Evolutionary conservation across 1,140 invertebrate species (phyloP).

Genomic region (Oryctes rhinoceros): DNA sequence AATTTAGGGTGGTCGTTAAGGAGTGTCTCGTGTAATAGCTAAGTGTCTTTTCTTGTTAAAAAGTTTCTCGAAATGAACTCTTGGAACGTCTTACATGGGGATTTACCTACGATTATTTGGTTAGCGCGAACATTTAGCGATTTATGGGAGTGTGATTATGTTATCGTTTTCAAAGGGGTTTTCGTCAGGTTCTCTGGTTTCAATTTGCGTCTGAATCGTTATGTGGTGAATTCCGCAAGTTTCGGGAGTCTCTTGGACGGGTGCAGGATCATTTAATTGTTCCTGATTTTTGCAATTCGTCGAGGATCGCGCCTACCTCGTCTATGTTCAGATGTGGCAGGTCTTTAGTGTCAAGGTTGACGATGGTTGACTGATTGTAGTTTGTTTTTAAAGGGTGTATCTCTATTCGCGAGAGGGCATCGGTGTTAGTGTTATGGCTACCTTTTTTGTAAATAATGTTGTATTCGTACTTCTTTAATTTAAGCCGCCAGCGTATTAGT

Average conservation of each 20-base stretch:
- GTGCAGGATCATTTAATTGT: not conserved
- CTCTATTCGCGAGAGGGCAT: constrained; percentile 46
- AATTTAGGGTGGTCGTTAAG: too few relatives aligned
- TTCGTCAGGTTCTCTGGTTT: not conserved
- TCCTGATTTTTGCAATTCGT: not conserved
- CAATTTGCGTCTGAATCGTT: not conserved
- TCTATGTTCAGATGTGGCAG: not conserved
- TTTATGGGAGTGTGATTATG: not conserved
- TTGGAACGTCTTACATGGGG: too few relatives aligned
- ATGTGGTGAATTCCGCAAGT: not conserved
- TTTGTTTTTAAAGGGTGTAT: constrained; percentile 17
- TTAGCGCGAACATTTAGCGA: not conserved
- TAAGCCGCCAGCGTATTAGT: constrained; percentile 64
- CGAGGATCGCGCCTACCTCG: not conserved
- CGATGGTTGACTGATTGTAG: not conserved
- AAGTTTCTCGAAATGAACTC: too few relatives aligned
- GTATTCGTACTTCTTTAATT: constrained; percentile 45
- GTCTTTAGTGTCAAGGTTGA: not conserved
- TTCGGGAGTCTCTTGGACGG: not conserved
- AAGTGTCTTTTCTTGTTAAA: too few relatives aligned
- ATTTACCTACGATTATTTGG: not conserved
- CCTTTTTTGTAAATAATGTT: constrained; percentile 47
- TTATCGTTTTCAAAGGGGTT: not conserved
- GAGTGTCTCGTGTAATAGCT: too few relatives aligned
- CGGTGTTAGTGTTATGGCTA: constrained; percentile 46